A percentile compares a stretch with the other conserved stretches of the same genome.
phyloP scores from a whole-genome alignment of 2,113 vertebrate genomes.

The Leiothrix lutea region DNA sequence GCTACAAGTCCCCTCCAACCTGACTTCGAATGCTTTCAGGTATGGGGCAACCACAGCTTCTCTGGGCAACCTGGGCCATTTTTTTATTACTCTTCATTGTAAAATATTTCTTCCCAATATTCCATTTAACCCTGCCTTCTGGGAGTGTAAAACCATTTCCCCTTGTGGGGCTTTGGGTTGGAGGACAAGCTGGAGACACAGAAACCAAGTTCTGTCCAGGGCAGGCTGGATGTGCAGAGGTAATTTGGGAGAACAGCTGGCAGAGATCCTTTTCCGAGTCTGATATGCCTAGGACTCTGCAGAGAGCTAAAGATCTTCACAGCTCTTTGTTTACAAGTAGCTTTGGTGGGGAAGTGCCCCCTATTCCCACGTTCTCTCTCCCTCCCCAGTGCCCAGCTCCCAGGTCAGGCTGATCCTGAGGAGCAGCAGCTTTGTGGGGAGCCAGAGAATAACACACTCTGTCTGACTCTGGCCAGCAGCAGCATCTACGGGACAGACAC shows the following conservation, averaged over 20 bases:
- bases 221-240: neutral
- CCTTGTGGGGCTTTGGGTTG: neutral
- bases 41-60: neutral
- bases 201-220: neutral
- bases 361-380: neutral
- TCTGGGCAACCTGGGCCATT: neutral
- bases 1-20: rapidly evolving
- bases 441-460: rapidly evolving
- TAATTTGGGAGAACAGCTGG: neutral
- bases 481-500: neutral
- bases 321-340: rapidly evolving
- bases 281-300: rapidly evolving
- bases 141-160: neutral
- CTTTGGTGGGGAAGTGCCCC: neutral
- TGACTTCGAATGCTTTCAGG: rapidly evolving
- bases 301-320: neutral
- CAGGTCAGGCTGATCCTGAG: rapidly evolving
- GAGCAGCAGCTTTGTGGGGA: neutral
- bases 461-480: neutral
- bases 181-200: neutral
- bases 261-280: neutral
- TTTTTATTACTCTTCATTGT: neutral
- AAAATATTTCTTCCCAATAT: neutral
- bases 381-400: neutral
- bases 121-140: neutral